A percentile compares a stretch with the other conserved stretches of the same genome.
phyloP scores from a whole-genome alignment of 2,113 vertebrate genomes.

The Phaetusa simplex region DNA sequence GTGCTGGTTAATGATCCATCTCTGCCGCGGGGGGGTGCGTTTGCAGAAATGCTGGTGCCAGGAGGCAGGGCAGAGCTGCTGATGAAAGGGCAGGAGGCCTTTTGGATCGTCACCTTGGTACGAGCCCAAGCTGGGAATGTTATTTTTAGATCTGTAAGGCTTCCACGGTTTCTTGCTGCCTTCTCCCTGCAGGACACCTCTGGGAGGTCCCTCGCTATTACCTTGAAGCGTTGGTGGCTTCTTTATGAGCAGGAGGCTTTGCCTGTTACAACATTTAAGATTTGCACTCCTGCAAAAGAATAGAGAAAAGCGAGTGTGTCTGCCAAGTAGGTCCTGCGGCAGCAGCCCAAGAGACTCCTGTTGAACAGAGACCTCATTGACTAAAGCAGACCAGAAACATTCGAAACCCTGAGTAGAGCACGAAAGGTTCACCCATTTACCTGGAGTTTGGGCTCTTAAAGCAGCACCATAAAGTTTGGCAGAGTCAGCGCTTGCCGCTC shows the following conservation, averaged over 20 bases:
- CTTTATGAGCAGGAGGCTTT: not conserved
- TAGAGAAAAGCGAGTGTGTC: not conserved
- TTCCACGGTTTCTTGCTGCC: not conserved
- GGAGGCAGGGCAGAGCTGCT: not conserved
- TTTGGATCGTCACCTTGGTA: not conserved
- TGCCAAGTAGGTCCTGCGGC: not conserved
- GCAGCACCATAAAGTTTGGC: not conserved
- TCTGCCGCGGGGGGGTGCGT: not conserved
- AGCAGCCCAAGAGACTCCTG: rapidly evolving
- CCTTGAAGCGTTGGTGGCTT: not conserved
- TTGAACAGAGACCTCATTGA: not conserved
- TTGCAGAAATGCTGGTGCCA: not conserved
- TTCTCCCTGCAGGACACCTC: not conserved
- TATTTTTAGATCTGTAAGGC: not conserved
- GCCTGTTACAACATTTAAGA: not conserved
- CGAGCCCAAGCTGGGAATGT: not conserved
- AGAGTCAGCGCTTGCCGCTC: not conserved
- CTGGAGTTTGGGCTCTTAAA: not conserved
- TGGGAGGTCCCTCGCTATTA: not conserved
- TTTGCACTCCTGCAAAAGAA: not conserved
- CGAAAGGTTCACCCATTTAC: not conserved
- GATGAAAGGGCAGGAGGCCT: not conserved
- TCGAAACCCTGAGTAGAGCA: not conserved
- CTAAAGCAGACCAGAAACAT: not conserved
- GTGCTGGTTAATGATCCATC: constrained; percentile 53